These are phyloP conservation scores for Chunga burmeisteri DNA, from an alignment of 2,113 vertebrate genomes.

Conservation along the genomic window DNA sequence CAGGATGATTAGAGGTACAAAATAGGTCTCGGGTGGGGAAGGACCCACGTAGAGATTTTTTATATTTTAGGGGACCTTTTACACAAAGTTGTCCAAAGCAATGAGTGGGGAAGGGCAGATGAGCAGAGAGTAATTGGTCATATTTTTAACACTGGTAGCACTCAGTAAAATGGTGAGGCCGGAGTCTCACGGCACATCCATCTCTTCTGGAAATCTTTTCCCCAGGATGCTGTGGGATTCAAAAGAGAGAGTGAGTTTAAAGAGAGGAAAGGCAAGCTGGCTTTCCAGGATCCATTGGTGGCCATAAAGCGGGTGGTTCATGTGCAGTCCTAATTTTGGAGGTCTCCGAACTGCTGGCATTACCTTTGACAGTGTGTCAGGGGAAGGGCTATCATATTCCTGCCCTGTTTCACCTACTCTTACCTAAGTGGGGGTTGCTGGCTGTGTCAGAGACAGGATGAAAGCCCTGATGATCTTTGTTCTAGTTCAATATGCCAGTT, in stretches of 20 bases:
- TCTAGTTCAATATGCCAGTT: background rate
- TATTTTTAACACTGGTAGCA: background rate
- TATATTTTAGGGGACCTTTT: background rate
- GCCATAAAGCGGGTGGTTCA: fast-evolving
- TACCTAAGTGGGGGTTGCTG: background rate
- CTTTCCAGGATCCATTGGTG: background rate
- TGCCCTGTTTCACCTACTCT: background rate
- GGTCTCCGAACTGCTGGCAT: background rate
- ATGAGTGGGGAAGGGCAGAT: background rate
- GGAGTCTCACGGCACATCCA: background rate
- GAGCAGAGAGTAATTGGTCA: background rate
- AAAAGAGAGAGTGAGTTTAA: background rate
- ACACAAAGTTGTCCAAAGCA: background rate
- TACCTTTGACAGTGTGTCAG: background rate
- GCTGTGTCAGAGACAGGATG: background rate
- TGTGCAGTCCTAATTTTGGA: background rate
- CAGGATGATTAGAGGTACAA: background rate
- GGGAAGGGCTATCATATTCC: background rate
- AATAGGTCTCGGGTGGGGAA: background rate
- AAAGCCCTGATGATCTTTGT: slow-evolving; percentile 5
- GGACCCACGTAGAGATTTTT: background rate
- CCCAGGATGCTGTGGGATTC: background rate
- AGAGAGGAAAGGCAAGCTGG: background rate
- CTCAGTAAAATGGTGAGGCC: background rate
- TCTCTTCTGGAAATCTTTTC: background rate